A percentile compares a stretch with the other conserved stretches of the same genome.
These are phyloP conservation scores for Physella acuta DNA, from an alignment of 1,140 invertebrate species.

Conservation along the genomic window DNA sequence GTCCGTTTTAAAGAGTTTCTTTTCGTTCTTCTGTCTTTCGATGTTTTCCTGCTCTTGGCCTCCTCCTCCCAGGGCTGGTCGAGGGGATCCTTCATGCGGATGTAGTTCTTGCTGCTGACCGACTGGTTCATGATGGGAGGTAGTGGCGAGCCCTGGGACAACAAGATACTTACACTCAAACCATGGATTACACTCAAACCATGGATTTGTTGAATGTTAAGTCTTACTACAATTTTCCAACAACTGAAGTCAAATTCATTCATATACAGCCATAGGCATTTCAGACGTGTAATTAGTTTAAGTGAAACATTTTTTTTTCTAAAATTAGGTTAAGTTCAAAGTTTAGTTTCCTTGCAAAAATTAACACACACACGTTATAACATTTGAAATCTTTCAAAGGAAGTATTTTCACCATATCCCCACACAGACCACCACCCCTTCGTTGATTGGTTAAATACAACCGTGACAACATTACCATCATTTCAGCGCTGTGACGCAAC, in stretches of 20 bases:
- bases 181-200: not conserved
- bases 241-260: not conserved
- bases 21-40: not conserved
- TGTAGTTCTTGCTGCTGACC: constrained; percentile 3
- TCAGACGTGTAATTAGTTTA: not conserved
- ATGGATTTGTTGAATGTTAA: not conserved
- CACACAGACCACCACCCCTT: not conserved
- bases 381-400: not conserved
- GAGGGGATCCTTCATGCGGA: not conserved
- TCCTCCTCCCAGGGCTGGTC: not conserved
- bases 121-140: not conserved
- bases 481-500: constrained; percentile 9
- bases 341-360: not conserved
- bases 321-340: not conserved
- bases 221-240: not conserved
- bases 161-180: not conserved
- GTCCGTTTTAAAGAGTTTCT: not conserved
- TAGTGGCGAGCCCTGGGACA: not conserved
- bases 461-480: constrained; percentile 2
- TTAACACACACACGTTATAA: not conserved
- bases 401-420: not conserved
- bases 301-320: not conserved
- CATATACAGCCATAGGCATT: not conserved
- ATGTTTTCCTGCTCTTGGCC: not conserved
- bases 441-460: not conserved